A percentile compares a stretch with the other conserved stretches of the same genome.
Conservation (phyloP, 1,140 invertebrate species). For the Bombus pascuorum region DNA sequence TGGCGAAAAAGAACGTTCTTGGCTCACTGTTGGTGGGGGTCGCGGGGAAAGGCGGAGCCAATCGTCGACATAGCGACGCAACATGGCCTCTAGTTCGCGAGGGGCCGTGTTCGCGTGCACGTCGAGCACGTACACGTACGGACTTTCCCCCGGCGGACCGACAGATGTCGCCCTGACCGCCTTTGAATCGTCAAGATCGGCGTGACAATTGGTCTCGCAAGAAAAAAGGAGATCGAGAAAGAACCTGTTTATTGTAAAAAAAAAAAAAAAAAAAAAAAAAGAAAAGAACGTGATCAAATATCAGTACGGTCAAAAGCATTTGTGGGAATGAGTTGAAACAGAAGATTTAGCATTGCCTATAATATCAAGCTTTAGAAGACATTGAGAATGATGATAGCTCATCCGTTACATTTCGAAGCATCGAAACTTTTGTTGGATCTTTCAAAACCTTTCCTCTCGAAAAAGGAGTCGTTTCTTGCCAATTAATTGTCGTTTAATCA, state of each 20-base stretch:
- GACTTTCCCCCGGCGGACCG: conserved; percentile 50
- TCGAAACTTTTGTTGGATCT: neutral
- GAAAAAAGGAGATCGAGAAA: conserved; percentile 20
- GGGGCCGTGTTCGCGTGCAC: conserved; percentile 64
- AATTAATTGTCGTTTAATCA: conserved; percentile 36
- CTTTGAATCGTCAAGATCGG: conserved; percentile 61
- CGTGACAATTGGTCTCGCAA: conserved; percentile 41
- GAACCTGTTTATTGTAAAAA: conserved; percentile 23
- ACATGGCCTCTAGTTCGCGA: conserved; percentile 72
- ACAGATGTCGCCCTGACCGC: conserved; percentile 63
- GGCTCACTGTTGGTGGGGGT: conserved; percentile 35
- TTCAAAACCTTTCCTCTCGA: neutral
- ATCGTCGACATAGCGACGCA: conserved; percentile 59
- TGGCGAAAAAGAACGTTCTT: conserved; percentile 23
- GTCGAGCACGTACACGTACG: conserved; percentile 55
- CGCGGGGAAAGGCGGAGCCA: conserved; percentile 48
- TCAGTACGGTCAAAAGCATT: conserved; percentile 2
- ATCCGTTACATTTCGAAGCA: conserved; percentile 18
- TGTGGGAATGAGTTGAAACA: conserved; percentile 21
- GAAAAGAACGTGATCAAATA: conserved; percentile 12
- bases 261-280: neutral
- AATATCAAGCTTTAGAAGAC: conserved; percentile 9
- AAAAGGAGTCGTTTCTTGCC: neutral
- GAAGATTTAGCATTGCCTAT: neutral
- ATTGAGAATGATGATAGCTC: conserved; percentile 17